Conservation (phyloP, 1,140 invertebrate genomes). For the Conus betulinus region DNA sequence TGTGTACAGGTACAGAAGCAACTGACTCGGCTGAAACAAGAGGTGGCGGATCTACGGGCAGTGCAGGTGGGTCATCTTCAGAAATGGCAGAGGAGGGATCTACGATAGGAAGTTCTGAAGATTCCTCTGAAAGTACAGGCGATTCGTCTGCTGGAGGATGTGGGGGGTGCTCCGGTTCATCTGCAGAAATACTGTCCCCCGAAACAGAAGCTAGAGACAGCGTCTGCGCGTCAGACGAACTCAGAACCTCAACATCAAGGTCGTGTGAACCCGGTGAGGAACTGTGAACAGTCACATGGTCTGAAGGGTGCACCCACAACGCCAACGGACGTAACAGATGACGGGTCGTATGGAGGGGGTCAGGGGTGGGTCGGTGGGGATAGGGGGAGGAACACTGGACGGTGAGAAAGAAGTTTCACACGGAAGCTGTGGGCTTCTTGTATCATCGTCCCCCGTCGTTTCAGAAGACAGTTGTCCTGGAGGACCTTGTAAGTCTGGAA, state of each 20-base stretch:
- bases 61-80: not conserved
- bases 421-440: not conserved
- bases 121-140: not conserved
- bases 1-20: too few species aligned
- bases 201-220: not conserved
- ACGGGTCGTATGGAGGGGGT: not conserved
- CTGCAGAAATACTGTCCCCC: not conserved
- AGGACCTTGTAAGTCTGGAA: not conserved
- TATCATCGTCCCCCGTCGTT: not conserved
- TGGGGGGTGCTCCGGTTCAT: not conserved
- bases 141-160: too few species aligned
- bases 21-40: not conserved
- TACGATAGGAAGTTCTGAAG: too few species aligned
- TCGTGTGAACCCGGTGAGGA: not conserved
- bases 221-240: not conserved
- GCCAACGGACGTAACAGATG: not conserved
- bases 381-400: not conserved
- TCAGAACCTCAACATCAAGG: not conserved
- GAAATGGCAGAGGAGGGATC: not conserved
- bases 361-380: conserved; percentile 6
- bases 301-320: not conserved
- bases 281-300: not conserved
- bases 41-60: not conserved
- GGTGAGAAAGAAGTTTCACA: not conserved
- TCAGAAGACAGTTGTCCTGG: not conserved